Percentiles rank a stretch among this genome's conserved stretches.
Evolutionary conservation across 2,888 invertebrate species (phyloP).

Genomic region (Euspilapteryx auroguttella): DNA sequence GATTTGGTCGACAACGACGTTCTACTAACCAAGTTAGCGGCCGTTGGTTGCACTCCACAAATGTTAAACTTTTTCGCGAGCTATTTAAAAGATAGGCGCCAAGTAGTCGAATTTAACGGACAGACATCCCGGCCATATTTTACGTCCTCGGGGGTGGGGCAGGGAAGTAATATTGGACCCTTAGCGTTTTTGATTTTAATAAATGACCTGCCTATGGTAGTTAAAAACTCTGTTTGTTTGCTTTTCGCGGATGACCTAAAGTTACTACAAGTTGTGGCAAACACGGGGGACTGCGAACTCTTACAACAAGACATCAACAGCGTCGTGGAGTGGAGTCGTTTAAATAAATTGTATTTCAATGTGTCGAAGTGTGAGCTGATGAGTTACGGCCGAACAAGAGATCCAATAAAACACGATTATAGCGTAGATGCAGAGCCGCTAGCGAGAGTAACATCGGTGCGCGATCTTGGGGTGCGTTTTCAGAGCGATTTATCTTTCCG

Average conservation of each 20-base stretch:
- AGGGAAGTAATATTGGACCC: constrained; percentile 1
- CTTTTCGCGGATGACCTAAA: not conserved
- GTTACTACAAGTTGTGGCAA: not conserved
- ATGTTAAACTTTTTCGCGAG: not conserved
- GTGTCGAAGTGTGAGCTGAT: not conserved
- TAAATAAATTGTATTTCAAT: not conserved
- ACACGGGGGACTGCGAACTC: too few relatives aligned
- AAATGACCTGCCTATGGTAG: not conserved
- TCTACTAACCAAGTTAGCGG: not conserved
- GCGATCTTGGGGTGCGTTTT: too few relatives aligned
- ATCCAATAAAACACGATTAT: too few relatives aligned
- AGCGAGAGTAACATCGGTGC: too few relatives aligned
- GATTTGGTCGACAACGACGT: constrained; percentile 1
- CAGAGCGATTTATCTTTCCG: too few relatives aligned
- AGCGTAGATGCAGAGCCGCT: too few relatives aligned
- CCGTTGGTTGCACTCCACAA: not conserved
- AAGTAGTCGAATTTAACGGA: not conserved
- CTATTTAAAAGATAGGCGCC: not conserved
- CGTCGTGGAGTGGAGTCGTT: not conserved
- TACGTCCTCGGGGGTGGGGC: not conserved
- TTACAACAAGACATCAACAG: not conserved
- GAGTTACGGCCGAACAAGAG: too few relatives aligned
- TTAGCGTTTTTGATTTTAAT: not conserved
- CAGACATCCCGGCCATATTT: not conserved
- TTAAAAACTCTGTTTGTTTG: not conserved